Evolutionary conservation across 2,797 vertebrate genomes (phyloP), one percentile per base, ranked within the genome.

Genomic region (Clamator glandarius): DNA sequence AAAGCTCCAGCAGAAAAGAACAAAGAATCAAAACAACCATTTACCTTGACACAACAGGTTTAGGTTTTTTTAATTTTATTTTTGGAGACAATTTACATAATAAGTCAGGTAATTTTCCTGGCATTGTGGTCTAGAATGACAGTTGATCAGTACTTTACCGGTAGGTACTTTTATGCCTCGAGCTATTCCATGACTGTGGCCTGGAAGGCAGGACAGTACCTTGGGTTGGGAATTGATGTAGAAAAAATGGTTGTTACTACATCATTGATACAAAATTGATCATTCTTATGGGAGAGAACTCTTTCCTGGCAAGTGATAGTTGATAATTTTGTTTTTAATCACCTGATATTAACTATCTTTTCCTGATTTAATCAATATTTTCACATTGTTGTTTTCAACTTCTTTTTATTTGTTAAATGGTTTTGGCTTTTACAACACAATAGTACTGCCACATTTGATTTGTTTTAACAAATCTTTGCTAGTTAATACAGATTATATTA

Each of bases 61-160:
- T 62, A 82, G 39, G 39, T 63, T 63, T 19, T 39, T 39, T 39
- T 78, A n/a, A n/a, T 64, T 83, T 7, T 14, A 9, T 16, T 81
- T 96, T 87, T 89, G 50, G 77, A 90, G 26, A 42, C 59, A 85
- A 68, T 46, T 83, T 93, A 28, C 85, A 25, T 67, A 94, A 85
- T 63, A 91, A 88, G 87, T 67, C 64, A 68, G 41, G 50, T 95
- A 55, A 68, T 54, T 80, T 84, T 79, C 92, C 24, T 74, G 74
- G 39, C 29, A 18, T 87, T 81, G 51, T 93, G 68, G 39, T 95
- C n/a, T 91, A 83, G 62, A 93, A 64, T 83, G 39, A 31, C 39
- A 84, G 36, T 68, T 63, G 44, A 62, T 67, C 29, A 48, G n/a
- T 46, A 9, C 52, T 31, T 92, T 52, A 80, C 19, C 35, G 84